phyloP scores from a whole-genome alignment of 2,113 vertebrate genomes.

The Lipotes vexillifer region DNA sequence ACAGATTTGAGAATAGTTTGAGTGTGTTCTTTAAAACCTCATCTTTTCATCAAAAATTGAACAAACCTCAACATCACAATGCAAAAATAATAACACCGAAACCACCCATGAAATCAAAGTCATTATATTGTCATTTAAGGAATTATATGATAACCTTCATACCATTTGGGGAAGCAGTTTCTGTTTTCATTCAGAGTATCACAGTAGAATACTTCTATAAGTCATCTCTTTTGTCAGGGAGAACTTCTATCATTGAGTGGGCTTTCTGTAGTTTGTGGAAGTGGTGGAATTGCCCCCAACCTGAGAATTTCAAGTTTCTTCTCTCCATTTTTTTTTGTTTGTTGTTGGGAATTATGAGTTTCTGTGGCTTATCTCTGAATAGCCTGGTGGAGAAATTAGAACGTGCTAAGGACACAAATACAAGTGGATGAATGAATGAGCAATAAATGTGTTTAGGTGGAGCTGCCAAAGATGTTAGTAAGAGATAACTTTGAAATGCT shows the following conservation, averaged over 20 bases:
- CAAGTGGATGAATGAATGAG: not conserved
- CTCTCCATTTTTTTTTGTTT: not conserved
- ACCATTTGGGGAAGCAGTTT: not conserved
- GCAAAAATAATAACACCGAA: not conserved
- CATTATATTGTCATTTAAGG: not conserved
- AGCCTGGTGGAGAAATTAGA: not conserved
- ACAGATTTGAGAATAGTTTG: not conserved
- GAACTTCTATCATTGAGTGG: not conserved
- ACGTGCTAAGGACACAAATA: not conserved
- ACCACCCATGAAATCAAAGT: not conserved
- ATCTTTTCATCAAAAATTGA: slow-evolving; percentile 2
- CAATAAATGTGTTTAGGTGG: not conserved
- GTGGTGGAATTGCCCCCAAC: not conserved
- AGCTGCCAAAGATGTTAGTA: not conserved
- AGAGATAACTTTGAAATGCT: not conserved
- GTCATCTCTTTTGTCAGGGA: not conserved
- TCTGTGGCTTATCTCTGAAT: not conserved
- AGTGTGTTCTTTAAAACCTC: not conserved
- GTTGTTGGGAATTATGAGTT: not conserved
- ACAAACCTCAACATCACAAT: not conserved
- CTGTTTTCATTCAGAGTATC: not conserved
- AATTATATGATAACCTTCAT: not conserved
- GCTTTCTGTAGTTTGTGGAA: not conserved
- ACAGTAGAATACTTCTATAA: not conserved
- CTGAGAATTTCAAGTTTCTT: not conserved